phyloP scores from a whole-genome alignment of 1,140 invertebrate genomes.

The Cephus cinctus region DNA sequence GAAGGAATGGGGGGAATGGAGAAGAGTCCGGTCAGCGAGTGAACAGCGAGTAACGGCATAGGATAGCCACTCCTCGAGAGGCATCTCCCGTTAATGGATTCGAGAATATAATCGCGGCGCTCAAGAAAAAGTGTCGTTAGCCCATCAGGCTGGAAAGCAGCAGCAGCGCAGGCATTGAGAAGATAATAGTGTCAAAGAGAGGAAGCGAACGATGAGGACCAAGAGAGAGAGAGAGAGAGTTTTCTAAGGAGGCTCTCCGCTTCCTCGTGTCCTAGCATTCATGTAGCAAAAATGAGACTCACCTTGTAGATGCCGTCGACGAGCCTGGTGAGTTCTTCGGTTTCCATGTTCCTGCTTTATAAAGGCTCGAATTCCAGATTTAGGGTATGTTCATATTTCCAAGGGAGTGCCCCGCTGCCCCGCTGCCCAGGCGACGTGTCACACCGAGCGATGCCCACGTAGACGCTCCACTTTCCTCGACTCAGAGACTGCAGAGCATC shows the following conservation, averaged over 20 bases:
- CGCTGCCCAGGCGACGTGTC: too few species aligned
- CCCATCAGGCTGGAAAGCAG: too few species aligned
- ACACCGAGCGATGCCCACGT: too few species aligned
- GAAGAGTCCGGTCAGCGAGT: slow-evolving; percentile 2
- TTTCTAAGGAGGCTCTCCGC: not conserved
- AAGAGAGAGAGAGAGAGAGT: not conserved
- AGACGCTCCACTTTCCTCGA: too few species aligned
- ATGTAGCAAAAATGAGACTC: slow-evolving; percentile 35
- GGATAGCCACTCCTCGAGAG: not conserved
- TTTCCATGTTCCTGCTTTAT: slow-evolving; percentile 83
- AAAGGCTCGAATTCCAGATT: too few species aligned
- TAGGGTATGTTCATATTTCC: too few species aligned
- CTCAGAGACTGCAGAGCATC: too few species aligned
- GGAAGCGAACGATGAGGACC: not conserved
- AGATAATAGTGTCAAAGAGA: not conserved
- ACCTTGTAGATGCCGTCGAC: slow-evolving; percentile 90
- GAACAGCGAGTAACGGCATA: not conserved
- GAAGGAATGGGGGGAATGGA: slow-evolving; percentile 6
- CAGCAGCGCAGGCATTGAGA: too few species aligned
- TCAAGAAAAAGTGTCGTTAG: slow-evolving; percentile 24
- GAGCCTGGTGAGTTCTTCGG: slow-evolving; percentile 84
- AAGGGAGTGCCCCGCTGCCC: too few species aligned
- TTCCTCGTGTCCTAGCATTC: not conserved
- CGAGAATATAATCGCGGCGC: too few species aligned
- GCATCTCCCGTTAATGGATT: not conserved